Evolutionary conservation across 2,888 invertebrate genomes (phyloP).

Genomic region (Leistus spinibarbis): DNA sequence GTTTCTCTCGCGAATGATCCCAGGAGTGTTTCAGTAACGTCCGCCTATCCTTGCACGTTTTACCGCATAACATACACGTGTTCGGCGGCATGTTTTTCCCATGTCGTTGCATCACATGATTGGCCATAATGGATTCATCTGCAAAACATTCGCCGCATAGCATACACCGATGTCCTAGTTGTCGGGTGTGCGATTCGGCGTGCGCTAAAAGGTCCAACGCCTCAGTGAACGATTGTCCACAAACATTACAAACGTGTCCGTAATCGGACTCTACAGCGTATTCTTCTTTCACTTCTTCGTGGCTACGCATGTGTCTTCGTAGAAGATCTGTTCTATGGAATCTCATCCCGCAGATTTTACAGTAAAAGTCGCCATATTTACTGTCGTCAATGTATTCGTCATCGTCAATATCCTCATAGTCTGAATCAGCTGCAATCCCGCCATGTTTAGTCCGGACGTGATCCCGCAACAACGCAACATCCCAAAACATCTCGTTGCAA

Average conservation of each 20-base stretch:
- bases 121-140: conserved; percentile 68
- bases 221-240: conserved; percentile 78
- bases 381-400: conserved; percentile 65
- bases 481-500: conserved; percentile 85
- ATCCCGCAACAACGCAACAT: conserved; percentile 63
- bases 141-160: conserved; percentile 69
- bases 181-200: conserved; percentile 77
- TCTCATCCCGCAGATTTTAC: conserved; percentile 78
- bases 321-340: conserved; percentile 79
- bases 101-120: conserved; percentile 67
- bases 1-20: conserved; percentile 68
- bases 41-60: conserved; percentile 70
- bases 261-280: conserved; percentile 55
- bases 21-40: conserved; percentile 72
- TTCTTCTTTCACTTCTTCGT: conserved; percentile 54
- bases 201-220: conserved; percentile 78
- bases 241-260: conserved; percentile 77
- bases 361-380: conserved; percentile 66
- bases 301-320: conserved; percentile 65
- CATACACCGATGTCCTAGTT: conserved; percentile 64
- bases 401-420: conserved; percentile 60
- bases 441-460: conserved; percentile 68
- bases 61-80: conserved; percentile 70
- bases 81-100: conserved; percentile 67
- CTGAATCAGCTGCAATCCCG: conserved; percentile 46